A percentile compares a stretch with the other conserved stretches of the same genome.
These are phyloP conservation scores for Conus betulinus DNA, from an alignment of 1,140 invertebrate genomes.

Conservation along the genomic window DNA sequence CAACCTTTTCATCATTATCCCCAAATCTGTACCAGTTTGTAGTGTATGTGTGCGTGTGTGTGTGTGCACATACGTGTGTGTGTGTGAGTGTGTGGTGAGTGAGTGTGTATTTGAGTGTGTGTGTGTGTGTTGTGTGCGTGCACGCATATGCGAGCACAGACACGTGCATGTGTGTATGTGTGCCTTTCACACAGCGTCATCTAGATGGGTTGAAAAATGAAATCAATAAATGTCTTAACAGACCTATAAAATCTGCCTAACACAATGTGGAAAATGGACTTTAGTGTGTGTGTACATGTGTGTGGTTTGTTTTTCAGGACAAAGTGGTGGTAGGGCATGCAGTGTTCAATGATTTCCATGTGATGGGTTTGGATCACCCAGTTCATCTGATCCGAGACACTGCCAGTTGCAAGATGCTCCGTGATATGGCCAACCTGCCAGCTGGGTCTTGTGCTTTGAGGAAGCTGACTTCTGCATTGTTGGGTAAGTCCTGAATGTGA, in stretches of 20 bases:
- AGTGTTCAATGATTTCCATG: conserved; percentile 88
- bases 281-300: not conserved
- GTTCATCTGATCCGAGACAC: conserved; percentile 86
- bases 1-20: no score
- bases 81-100: no score
- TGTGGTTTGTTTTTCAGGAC: conserved; percentile 77
- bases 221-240: not conserved
- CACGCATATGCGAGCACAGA: no score
- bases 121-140: no score
- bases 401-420: conserved; percentile 84
- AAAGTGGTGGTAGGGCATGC: conserved; percentile 90
- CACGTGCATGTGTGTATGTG: no score
- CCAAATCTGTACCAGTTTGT: no score
- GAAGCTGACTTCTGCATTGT: conserved; percentile 82
- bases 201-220: no score
- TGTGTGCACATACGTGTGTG: no score
- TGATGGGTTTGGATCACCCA: conserved; percentile 88
- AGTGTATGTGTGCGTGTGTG: no score
- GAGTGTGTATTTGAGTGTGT: no score
- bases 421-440: conserved; percentile 69
- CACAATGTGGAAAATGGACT: not conserved
- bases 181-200: no score
- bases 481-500: conserved; percentile 78
- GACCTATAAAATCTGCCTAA: not conserved
- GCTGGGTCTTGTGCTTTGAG: conserved; percentile 84